Evolutionary conservation across 2,113 vertebrate genomes (phyloP), one percentile per base, ranked within the genome.

Genomic region (Scopus umbretta): DNA sequence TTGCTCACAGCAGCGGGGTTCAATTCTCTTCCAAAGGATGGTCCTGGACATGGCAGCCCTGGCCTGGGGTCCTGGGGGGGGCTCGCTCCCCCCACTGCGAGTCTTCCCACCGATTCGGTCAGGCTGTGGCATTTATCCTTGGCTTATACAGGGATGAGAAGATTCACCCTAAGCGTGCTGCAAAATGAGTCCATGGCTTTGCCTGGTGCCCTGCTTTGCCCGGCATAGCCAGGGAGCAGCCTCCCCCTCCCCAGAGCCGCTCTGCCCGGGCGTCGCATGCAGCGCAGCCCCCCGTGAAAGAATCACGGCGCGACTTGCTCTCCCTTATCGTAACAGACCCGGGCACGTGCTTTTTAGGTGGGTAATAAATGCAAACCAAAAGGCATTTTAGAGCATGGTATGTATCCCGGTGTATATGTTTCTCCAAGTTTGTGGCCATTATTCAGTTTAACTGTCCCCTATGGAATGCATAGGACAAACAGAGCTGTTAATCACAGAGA

Each of bases 391-490:
- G 62, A 94, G 75, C 49, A 45, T 17, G 65, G 22, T 23, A 22
- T 45, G 42, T 47, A 29, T 53, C 62, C 71, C 58, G 47, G 21
- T 55, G 58, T 53, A 5, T 61, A 13, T n/a, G 25, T 68, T 90
- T 62, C 72, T 89, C 50, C 52, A 58, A 43, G 67, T 75, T 62
- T 52, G 53, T 80, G 75, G 86, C 72, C 45, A 9, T 91, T 86
- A 74, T 73, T 92, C 90, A 19, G 49, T 71, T 81, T 86, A 75
- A 81, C 20, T 43, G 34, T 89, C 67, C 52, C 59, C 40, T 85
- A 3, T 78, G 93, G 95, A 93, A 92, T 72, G 52, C 16, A 2
- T 62, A 65, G 88, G 85, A 89, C 92, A 87, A 95, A 86, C 70
- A 85, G 40, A 17, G 1, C 58, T 9, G 25, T 82, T 88, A 92